Base-by-base conservation (phyloP, 2,888 invertebrate species). In the Lasioglossum oenotherae region DNA sequence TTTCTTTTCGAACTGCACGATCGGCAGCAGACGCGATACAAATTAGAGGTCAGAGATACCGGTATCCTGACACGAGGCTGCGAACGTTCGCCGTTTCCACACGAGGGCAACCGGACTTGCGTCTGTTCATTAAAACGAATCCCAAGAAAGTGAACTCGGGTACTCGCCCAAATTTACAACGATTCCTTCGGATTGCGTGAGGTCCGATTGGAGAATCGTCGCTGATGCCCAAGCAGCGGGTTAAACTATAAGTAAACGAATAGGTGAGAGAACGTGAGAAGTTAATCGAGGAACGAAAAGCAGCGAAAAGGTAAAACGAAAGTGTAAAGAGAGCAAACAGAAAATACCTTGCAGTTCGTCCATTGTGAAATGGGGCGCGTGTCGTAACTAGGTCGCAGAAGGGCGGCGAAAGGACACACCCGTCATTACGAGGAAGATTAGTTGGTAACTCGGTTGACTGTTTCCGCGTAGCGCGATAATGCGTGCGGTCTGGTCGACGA, bases 401-500 rank as follows among this genome's bases (percentile, higher is more conserved):
- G 16, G 16, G 27, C 5, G 27, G 16, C 2, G 27, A 64, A 64
- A 64, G 6, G 64, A 64, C 64, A 16, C 35, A 35, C 67, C 67
- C 19, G 19, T 6, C 19, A 35, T 31, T 1, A 19, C 31, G 35
- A 14, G 69, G n/a, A 41, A 74, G 53, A 67, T 67, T 67, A 3
- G 23, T 10, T 67, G 23, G 23, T 10, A 53, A 53, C 53, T 80
- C 27, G 27, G 41, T 2, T 0, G 4, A 6, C 8, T 38, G 67
- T 81, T 86, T 86, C 86, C 86, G 72, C 14, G 27, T 49, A 69
- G 1, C n/a, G 74, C 60, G 87, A 86, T 86, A 86, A 86, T 71
- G 35, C 0, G 2, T 74, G 79, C 31, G 86, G 86, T 78, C 23
- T 12, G 16, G 5, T 14, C 44, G 31, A n/a, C 8, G 16, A 77